These are phyloP conservation scores for Leptopilina myrica DNA, from an alignment of 2,888 invertebrate species.

Conservation along the genomic window DNA sequence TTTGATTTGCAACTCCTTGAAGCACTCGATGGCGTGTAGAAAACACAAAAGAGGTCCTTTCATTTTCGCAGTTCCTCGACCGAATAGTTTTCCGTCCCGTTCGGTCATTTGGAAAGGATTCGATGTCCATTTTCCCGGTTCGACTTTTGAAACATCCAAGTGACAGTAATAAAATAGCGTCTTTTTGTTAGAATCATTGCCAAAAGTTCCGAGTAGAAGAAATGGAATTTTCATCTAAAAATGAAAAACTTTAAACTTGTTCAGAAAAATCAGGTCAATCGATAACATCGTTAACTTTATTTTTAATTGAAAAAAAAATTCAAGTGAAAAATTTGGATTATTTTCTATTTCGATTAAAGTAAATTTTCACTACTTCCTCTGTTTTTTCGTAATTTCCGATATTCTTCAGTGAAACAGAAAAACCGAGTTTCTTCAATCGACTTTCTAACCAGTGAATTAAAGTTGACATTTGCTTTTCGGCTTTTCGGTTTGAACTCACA, in stretches of 20 bases:
- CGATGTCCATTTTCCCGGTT: constrained; percentile 69
- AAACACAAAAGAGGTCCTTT: constrained; percentile 76
- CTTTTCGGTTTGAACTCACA: constrained; percentile 69
- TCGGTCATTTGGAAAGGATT: constrained; percentile 75
- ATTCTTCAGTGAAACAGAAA: constrained; percentile 64
- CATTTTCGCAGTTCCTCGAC: constrained; percentile 75
- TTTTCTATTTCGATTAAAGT: too few species aligned
- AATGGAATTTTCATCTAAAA: constrained; percentile 70
- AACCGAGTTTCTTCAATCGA: constrained; percentile 74
- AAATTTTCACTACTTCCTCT: constrained; percentile 22
- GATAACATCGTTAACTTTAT: too few species aligned
- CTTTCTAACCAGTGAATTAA: constrained; percentile 72
- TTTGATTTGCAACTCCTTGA: constrained; percentile 67
- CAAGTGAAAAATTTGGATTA: too few species aligned
- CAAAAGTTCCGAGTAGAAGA: constrained; percentile 73
- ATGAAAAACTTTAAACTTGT: constrained; percentile 20
- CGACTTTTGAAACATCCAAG: constrained; percentile 75
- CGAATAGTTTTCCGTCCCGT: constrained; percentile 71
- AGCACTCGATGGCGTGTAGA: constrained; percentile 75
- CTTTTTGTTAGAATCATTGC: constrained; percentile 70
- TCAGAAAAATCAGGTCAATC: too few species aligned
- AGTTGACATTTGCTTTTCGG: constrained; percentile 66
- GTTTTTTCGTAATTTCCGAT: constrained; percentile 54
- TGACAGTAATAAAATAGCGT: constrained; percentile 74
- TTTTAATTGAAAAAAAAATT: too few species aligned